Evolutionary conservation across 2,113 vertebrate species (phyloP).

Genomic region (Tachuris rubrigastra): DNA sequence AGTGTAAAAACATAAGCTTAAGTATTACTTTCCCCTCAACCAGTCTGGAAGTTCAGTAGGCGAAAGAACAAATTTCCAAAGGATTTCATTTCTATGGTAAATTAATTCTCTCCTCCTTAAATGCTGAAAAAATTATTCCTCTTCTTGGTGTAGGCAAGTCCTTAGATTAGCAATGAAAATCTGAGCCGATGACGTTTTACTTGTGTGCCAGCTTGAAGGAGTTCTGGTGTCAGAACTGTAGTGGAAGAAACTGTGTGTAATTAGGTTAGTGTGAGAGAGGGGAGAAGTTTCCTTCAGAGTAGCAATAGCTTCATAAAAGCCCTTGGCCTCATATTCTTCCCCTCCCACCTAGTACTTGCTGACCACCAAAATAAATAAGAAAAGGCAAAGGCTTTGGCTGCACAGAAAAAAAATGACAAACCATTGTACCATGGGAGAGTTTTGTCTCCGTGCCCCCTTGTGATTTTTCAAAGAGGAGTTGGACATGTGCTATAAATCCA

Average conservation of each 20-base stretch:
- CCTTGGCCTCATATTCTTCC: not conserved
- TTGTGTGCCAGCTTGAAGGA: not conserved
- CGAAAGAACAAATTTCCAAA: not conserved
- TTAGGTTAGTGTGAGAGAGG: not conserved
- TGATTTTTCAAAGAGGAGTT: not conserved
- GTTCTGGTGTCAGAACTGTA: not conserved
- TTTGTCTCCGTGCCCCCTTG: not conserved
- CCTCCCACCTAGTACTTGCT: not conserved
- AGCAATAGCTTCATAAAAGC: not conserved
- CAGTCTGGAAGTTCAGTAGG: not conserved
- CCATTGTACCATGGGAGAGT: rapidly evolving
- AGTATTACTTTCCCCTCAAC: not conserved
- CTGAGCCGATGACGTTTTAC: not conserved
- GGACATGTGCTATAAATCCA: not conserved
- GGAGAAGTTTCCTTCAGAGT: not conserved
- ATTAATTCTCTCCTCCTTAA: not conserved
- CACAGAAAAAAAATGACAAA: not conserved
- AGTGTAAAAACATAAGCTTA: not conserved
- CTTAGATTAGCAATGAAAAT: not conserved
- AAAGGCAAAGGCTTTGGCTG: not conserved
- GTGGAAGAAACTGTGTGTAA: not conserved
- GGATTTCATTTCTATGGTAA: not conserved
- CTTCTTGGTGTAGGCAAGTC: not conserved
- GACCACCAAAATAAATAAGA: not conserved
- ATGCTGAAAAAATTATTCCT: not conserved